Percentiles rank a stretch among this genome's conserved stretches.
Evolutionary conservation across 2,888 invertebrate genomes (phyloP).

Genomic region (Tenthredo amoena): DNA sequence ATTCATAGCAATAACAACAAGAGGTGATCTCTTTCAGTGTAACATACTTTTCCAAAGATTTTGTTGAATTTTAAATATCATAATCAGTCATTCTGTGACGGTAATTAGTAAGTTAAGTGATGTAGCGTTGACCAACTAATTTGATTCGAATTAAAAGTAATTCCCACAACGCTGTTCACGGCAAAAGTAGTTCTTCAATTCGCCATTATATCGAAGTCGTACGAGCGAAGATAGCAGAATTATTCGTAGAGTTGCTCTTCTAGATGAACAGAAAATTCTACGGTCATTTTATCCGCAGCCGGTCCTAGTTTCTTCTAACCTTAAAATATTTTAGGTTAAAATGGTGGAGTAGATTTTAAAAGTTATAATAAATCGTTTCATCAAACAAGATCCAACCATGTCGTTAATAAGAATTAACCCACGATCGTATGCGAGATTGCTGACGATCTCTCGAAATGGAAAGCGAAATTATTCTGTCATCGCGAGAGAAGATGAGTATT

Average conservation of each 20-base stretch:
- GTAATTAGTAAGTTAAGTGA: no score
- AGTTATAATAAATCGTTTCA: neutral
- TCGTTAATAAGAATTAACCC: conserved; percentile 20
- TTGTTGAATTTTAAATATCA: no score
- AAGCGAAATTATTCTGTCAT: conserved; percentile 56
- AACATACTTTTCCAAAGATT: no score
- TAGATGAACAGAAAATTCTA: neutral
- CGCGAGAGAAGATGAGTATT: conserved; percentile 73
- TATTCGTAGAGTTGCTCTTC: neutral
- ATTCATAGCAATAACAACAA: no score
- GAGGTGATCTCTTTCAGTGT: no score
- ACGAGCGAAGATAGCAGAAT: neutral
- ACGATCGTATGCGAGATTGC: neutral
- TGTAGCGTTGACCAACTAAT: no score
- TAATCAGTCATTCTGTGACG: no score
- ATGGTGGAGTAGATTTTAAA: neutral
- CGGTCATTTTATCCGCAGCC: neutral
- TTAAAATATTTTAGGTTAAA: neutral
- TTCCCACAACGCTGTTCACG: no score
- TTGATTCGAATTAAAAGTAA: no score
- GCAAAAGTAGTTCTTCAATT: no score
- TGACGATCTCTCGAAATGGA: conserved; percentile 13
- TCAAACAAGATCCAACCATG: neutral
- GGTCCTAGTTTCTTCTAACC: neutral
- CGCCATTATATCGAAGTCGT: neutral